Conservation (phyloP, 2,888 invertebrate species). For the Hymenopus coronatus region DNA sequence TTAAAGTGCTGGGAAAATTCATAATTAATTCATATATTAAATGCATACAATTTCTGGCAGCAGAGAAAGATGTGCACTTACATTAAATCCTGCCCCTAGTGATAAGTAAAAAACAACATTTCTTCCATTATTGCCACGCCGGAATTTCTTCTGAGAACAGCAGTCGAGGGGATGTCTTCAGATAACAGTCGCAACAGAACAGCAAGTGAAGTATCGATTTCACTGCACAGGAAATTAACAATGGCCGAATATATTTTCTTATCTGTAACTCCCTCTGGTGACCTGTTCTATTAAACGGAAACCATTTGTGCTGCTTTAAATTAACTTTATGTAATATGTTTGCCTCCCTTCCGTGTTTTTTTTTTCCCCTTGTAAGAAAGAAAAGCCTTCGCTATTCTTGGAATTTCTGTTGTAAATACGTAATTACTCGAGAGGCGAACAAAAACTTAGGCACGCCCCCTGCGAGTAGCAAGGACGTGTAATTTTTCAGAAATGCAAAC, state of each 20-base stretch:
- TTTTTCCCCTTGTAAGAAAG: not conserved
- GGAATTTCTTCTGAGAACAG: not conserved
- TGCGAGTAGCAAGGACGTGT: not conserved
- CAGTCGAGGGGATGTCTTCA: not conserved
- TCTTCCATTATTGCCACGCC: too few relatives aligned
- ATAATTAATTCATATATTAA: too few relatives aligned
- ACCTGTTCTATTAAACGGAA: not conserved
- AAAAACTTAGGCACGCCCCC: too few relatives aligned
- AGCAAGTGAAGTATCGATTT: not conserved
- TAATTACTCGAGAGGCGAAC: not conserved
- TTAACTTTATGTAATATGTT: not conserved
- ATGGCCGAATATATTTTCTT: not conserved
- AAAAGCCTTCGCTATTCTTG: not conserved
- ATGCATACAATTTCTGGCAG: too few relatives aligned
- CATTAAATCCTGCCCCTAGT: too few relatives aligned
- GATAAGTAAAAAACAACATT: too few relatives aligned
- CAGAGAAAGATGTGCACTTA: too few relatives aligned
- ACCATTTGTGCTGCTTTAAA: not conserved
- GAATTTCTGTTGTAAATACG: not conserved
- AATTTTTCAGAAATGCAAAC: not conserved
- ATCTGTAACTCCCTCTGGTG: not conserved
- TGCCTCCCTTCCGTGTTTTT: not conserved
- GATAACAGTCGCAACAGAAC: too few relatives aligned
- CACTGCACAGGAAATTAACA: not conserved
- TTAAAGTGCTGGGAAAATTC: too few relatives aligned